These are phyloP conservation scores for Acronicta leporina DNA, from an alignment of 2,888 invertebrate species.

Conservation along the genomic window DNA sequence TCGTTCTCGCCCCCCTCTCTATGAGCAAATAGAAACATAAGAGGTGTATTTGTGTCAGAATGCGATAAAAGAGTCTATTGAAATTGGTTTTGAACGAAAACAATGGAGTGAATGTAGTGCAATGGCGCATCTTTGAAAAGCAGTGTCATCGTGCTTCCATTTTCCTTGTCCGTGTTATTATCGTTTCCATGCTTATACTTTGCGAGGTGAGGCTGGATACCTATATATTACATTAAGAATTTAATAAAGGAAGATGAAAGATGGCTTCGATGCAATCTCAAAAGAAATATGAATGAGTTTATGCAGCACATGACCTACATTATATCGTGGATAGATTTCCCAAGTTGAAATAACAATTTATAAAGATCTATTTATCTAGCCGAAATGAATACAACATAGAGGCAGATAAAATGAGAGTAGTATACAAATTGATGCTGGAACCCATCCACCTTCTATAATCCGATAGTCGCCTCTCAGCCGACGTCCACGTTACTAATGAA, in stretches of 20 bases:
- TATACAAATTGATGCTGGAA: constrained; percentile 9
- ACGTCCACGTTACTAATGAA: constrained; percentile 29
- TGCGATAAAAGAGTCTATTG: constrained; percentile 53
- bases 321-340: too few species aligned
- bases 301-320: neutral
- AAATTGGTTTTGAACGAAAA: constrained; percentile 59
- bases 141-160: constrained; percentile 54
- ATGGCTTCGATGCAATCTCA: neutral
- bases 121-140: constrained; percentile 51
- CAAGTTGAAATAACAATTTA: neutral
- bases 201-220: constrained; percentile 24
- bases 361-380: too few species aligned
- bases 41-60: constrained; percentile 47
- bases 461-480: constrained; percentile 18
- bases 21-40: constrained; percentile 57
- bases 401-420: neutral
- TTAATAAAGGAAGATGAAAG: constrained; percentile 19
- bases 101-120: constrained; percentile 57
- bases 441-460: constrained; percentile 25
- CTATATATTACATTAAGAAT: constrained; percentile 17
- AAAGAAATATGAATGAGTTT: neutral
- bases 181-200: constrained; percentile 41
- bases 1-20: constrained; percentile 41
- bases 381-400: neutral
- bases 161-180: constrained; percentile 49